These are phyloP conservation scores for Pseudorhombus dupliciocellatus DNA, from an alignment of 2,113 vertebrate genomes.

Conservation along the genomic window DNA sequence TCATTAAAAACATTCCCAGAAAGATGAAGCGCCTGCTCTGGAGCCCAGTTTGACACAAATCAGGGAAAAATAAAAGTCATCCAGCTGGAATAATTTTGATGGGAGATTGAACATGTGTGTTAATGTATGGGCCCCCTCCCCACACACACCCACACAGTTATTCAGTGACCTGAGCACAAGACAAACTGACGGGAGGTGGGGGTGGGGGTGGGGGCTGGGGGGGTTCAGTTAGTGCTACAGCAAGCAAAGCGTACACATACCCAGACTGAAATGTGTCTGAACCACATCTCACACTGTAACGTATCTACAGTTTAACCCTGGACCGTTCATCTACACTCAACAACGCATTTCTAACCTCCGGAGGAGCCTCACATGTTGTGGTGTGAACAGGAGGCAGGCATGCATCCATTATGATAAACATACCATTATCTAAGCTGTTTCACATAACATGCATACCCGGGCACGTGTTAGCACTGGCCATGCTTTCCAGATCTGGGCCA, in stretches of 20 bases:
- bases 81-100: conserved; percentile 53
- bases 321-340: not conserved
- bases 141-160: not conserved
- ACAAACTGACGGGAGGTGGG: conserved; percentile 37
- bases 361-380: not conserved
- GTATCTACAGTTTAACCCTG: conserved; percentile 10
- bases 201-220: not conserved
- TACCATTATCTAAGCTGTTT: conserved; percentile 37
- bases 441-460: conserved; percentile 54
- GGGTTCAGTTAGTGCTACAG: conserved; percentile 33
- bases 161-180: conserved; percentile 66
- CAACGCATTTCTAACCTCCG: not conserved
- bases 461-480: conserved; percentile 60
- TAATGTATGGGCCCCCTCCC: too few species aligned
- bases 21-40: conserved; percentile 1
- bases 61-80: conserved; percentile 26
- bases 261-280: conserved; percentile 13
- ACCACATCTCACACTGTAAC: not conserved
- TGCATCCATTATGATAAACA: conserved; percentile 41
- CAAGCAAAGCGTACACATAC: conserved; percentile 19
- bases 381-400: conserved; percentile 9
- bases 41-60: not conserved
- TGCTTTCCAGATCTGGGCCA: conserved; percentile 52
- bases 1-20: not conserved
- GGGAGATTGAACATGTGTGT: conserved; percentile 64